phyloP scores from a whole-genome alignment of 2,113 vertebrate genomes.

The Microtus richardsoni region DNA sequence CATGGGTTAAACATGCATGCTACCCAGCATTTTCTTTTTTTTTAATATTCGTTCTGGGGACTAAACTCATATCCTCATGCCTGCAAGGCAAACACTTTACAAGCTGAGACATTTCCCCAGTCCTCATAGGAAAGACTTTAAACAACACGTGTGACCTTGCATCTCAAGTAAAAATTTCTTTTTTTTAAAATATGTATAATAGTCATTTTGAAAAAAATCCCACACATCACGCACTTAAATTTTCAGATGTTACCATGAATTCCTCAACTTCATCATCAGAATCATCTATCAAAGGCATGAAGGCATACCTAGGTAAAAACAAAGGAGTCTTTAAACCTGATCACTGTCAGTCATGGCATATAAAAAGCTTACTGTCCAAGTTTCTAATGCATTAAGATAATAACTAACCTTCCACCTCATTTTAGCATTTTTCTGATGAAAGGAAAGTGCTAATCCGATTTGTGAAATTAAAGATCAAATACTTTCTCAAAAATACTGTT shows the following conservation, averaged over 20 bases:
- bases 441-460: background rate
- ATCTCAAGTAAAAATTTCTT: background rate
- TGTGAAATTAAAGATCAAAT: background rate
- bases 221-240: slow-evolving; percentile 85
- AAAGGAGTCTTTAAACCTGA: background rate
- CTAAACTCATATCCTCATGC: background rate
- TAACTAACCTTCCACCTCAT: background rate
- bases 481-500: background rate
- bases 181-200: slow-evolving; percentile 2
- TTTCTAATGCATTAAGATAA: background rate
- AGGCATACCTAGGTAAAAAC: slow-evolving; percentile 88
- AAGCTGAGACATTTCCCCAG: background rate
- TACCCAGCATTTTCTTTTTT: background rate
- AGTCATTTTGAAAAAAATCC: background rate
- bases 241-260: slow-evolving; percentile 88
- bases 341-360: background rate
- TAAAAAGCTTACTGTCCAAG: background rate
- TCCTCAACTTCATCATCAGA: slow-evolving; percentile 94
- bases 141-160: background rate
- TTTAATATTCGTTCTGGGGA: background rate
- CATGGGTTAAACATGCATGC: too few relatives aligned
- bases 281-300: slow-evolving; percentile 93
- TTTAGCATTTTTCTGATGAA: background rate
- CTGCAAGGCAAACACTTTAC: background rate
- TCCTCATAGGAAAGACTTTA: background rate